These are phyloP conservation scores for Antechinus stuartii DNA, from an alignment of 2,113 vertebrate genomes.

Conservation along the genomic window DNA sequence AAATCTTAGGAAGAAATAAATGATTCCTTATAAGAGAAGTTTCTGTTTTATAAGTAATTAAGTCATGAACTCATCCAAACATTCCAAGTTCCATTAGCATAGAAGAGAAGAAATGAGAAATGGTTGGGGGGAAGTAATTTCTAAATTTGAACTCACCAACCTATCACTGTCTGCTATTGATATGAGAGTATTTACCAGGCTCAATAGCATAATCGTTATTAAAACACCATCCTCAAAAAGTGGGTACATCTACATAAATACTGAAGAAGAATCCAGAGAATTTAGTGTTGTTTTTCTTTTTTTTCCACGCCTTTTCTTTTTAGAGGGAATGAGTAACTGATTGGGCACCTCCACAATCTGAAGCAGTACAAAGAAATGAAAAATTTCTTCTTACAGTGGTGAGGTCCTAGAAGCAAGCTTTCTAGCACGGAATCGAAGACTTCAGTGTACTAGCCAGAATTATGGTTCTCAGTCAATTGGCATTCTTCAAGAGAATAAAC, in stretches of 20 bases:
- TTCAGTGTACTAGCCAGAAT: not conserved
- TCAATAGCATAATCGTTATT: not conserved
- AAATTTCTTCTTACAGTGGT: not conserved
- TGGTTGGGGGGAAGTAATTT: not conserved
- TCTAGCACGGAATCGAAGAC: not conserved
- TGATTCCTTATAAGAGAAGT: conserved; percentile 3
- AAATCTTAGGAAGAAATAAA: conserved; percentile 42
- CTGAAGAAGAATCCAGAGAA: not conserved
- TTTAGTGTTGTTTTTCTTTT: not conserved
- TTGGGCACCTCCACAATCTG: not conserved
- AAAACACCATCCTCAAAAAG: not conserved
- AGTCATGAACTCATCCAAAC: conserved; percentile 22
- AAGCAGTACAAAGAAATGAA: not conserved
- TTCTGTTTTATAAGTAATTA: not conserved
- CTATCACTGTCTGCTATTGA: not conserved
- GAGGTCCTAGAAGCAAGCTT: not conserved
- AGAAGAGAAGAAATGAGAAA: conserved; percentile 37
- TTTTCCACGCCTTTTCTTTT: not conserved
- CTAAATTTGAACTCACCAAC: not conserved
- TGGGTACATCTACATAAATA: too few species aligned
- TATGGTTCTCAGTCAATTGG: not conserved
- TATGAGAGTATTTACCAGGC: not conserved
- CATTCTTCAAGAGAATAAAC: not conserved
- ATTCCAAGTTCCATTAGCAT: not conserved
- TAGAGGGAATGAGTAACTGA: not conserved